phyloP scores from a whole-genome alignment of 1,140 invertebrate genomes.

The Ooceraea biroi region DNA sequence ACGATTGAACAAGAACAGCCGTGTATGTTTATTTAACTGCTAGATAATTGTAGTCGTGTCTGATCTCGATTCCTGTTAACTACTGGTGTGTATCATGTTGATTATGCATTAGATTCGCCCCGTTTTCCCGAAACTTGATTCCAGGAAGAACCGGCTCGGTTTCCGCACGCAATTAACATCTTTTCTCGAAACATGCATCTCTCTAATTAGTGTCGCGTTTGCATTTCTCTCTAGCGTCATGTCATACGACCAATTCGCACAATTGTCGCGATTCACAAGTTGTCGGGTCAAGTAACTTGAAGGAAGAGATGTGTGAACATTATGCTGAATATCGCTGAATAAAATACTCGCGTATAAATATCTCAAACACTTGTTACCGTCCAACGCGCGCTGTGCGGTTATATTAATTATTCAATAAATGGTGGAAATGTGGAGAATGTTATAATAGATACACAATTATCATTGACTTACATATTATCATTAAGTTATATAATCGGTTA shows the following conservation, averaged over 20 bases:
- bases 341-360: background rate
- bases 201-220: constrained; percentile 37
- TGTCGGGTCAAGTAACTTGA: background rate
- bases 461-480: too few relatives aligned
- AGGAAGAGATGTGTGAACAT: background rate
- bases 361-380: too few relatives aligned
- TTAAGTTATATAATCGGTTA: too few relatives aligned
- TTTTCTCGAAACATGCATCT: constrained; percentile 56
- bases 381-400: too few relatives aligned
- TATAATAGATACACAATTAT: too few relatives aligned
- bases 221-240: constrained; percentile 25
- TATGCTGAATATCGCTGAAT: background rate
- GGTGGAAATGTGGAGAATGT: too few relatives aligned
- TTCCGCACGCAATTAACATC: constrained; percentile 68
- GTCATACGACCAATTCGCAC: background rate
- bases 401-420: background rate
- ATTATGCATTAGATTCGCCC: constrained; percentile 19
- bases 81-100: background rate
- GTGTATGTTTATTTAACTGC: constrained; percentile 2
- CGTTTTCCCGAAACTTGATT: constrained; percentile 73
- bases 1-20: background rate
- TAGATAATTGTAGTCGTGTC: background rate
- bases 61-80: constrained; percentile 14
- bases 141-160: constrained; percentile 71
- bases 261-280: background rate